phyloP scores from a whole-genome alignment of 1,140 invertebrate genomes.

The Notospermus geniculatus region DNA sequence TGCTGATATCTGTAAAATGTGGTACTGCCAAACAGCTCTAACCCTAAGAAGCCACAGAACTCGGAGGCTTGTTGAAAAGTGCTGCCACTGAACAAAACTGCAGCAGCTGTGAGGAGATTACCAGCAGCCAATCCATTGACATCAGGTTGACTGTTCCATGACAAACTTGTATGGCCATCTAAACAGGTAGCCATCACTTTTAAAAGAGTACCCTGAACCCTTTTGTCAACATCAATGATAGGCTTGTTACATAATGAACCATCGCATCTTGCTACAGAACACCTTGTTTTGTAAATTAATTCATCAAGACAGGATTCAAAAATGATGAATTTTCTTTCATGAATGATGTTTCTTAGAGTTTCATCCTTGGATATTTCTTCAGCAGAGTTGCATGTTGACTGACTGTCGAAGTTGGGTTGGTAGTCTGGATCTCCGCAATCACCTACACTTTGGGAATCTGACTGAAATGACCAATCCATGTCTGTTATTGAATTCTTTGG shows the following conservation, averaged over 20 bases:
- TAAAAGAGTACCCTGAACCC: not conserved
- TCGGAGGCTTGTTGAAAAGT: not conserved
- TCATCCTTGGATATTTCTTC: too few species aligned
- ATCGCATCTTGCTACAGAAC: not conserved
- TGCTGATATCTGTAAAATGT: not conserved
- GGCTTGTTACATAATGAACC: not conserved
- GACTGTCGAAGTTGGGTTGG: too few species aligned
- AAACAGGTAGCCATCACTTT: not conserved
- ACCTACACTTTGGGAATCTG: too few species aligned
- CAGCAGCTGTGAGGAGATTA: not conserved
- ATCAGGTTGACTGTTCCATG: not conserved
- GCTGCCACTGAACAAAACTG: not conserved
- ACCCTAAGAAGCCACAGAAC: not conserved
- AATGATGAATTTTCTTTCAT: slow-evolving; percentile 2
- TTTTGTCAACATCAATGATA: not conserved
- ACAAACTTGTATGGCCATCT: not conserved
- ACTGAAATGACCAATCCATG: too few species aligned
- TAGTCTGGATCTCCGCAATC: too few species aligned
- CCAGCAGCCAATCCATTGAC: not conserved
- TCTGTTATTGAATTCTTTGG: too few species aligned
- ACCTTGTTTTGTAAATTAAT: not conserved
- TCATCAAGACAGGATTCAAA: not conserved
- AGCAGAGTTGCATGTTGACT: too few species aligned
- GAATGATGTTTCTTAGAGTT: too few species aligned
- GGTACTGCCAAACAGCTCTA: not conserved